These are phyloP conservation scores for Hydriomena furcata DNA, from an alignment of 2,888 invertebrate genomes.

Conservation along the genomic window DNA sequence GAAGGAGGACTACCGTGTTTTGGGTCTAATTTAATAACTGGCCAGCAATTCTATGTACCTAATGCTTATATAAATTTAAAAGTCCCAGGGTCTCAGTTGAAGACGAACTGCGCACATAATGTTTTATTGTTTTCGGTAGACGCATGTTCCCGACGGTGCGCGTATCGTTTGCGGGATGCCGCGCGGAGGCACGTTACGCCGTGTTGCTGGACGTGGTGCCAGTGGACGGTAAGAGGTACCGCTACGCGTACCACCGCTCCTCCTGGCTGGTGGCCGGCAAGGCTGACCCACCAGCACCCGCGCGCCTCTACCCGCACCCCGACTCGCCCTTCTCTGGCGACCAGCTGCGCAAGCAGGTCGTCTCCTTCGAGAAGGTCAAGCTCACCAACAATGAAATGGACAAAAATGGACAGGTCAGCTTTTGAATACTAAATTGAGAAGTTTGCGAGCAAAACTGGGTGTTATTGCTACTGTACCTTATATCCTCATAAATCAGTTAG, in stretches of 20 bases:
- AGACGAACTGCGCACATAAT: conserved; percentile 15
- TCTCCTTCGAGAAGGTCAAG: conserved; percentile 99
- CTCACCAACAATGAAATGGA: conserved; percentile 99
- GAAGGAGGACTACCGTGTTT: too few species aligned
- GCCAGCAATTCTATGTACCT: too few species aligned
- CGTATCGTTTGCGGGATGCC: conserved; percentile 94
- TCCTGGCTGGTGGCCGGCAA: conserved; percentile 99
- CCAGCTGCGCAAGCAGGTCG: conserved; percentile 97
- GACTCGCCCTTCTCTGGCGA: conserved; percentile 98
- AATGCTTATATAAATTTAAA: too few species aligned
- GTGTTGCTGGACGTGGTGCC: conserved; percentile 98
- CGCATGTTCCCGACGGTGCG: conserved; percentile 99
- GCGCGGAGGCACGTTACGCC: conserved; percentile 93
- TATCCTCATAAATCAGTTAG: conserved; percentile 13
- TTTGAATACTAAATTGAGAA: background rate
- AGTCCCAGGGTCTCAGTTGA: background rate
- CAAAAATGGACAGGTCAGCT: conserved; percentile 95
- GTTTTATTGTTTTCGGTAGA: conserved; percentile 78
- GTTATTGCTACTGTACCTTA: background rate
- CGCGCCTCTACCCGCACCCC: conserved; percentile 97
- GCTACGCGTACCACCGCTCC: conserved; percentile 99
- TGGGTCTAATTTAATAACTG: too few species aligned
- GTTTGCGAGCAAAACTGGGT: background rate
- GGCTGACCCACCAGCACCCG: conserved; percentile 97
- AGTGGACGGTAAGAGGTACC: conserved; percentile 97